A percentile compares a stretch with the other conserved stretches of the same genome.
phyloP scores from a whole-genome alignment of 2,888 invertebrate genomes.

The Eupithecia abbreviata region DNA sequence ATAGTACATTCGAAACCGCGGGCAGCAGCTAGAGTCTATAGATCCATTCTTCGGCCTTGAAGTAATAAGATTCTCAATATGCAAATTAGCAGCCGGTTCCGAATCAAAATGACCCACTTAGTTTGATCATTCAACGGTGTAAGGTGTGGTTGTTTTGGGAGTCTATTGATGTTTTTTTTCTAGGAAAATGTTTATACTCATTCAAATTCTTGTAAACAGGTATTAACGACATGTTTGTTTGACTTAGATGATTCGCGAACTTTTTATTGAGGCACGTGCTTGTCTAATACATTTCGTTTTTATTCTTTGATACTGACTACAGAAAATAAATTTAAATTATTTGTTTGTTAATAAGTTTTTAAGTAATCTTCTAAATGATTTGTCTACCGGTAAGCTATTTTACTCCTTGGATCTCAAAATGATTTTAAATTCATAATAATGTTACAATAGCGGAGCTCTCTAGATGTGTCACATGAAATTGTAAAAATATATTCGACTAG shows the following conservation, averaged over 20 bases:
- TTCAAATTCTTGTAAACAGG: neutral
- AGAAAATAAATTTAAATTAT: neutral
- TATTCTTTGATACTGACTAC: neutral
- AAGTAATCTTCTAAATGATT: neutral
- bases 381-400: neutral
- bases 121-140: conserved; percentile 13
- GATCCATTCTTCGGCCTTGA: conserved; percentile 34
- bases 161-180: neutral
- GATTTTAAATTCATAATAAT: too few relatives aligned
- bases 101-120: conserved; percentile 42
- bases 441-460: too few relatives aligned
- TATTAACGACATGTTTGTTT: neutral
- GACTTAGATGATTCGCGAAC: neutral
- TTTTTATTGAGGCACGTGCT: neutral
- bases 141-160: conserved; percentile 4
- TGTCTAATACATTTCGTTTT: neutral
- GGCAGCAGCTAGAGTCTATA: neutral
- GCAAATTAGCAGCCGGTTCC: conserved; percentile 37
- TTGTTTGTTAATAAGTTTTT: neutral
- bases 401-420: neutral
- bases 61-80: conserved; percentile 38
- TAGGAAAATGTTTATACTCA: neutral
- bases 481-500: neutral
- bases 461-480: neutral
- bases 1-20: neutral